Conservation (phyloP, 2,888 invertebrate genomes). For the Lasioglossum oenotherae region DNA sequence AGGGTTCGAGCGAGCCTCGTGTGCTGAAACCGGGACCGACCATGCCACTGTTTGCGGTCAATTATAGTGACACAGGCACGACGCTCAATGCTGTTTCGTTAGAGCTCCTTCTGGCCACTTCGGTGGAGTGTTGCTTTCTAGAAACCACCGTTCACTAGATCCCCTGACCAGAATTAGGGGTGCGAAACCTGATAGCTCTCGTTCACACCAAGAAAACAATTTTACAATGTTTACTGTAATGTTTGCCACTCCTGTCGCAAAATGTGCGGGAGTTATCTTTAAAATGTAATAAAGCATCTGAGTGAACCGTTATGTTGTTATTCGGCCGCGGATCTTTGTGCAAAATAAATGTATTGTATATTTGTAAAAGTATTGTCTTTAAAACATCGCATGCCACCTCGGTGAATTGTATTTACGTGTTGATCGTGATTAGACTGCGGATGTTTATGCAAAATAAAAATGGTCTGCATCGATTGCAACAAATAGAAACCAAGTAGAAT, state of each 20-base stretch:
- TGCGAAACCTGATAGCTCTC: background rate
- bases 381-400: too few species aligned
- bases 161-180: background rate
- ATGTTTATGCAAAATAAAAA: too few species aligned
- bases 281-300: too few species aligned
- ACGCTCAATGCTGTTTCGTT: background rate
- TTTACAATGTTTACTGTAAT: background rate
- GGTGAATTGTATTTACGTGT: too few species aligned
- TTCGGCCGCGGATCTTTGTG: too few species aligned
- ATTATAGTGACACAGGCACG: background rate
- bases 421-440: too few species aligned
- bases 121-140: background rate
- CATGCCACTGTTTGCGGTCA: constrained; percentile 2
- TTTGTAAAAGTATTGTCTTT: too few species aligned
- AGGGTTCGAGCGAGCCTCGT: background rate
- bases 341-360: too few species aligned
- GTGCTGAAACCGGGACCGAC: constrained; percentile 16
- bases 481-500: too few species aligned
- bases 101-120: background rate
- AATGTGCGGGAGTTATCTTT: too few species aligned
- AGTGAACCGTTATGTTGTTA: too few species aligned
- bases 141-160: background rate
- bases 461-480: too few species aligned
- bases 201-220: background rate
- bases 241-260: background rate